Conservation (phyloP, 2,888 invertebrate genomes). For the Octodonta nipae region DNA sequence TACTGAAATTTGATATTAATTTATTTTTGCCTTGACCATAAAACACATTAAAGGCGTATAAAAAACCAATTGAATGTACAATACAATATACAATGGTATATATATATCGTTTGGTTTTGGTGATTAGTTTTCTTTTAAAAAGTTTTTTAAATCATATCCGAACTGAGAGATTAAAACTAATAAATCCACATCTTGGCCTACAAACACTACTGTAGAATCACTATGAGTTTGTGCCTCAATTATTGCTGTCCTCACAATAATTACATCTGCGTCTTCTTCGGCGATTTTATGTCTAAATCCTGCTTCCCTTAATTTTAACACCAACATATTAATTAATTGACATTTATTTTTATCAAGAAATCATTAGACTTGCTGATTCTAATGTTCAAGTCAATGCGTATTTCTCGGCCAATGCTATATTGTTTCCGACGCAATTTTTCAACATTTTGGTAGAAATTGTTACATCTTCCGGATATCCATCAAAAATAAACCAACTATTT, state of each 20-base stretch:
- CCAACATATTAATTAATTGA: neutral
- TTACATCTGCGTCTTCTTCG: neutral
- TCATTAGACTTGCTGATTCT: neutral
- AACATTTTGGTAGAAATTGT: neutral
- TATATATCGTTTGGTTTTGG: no score
- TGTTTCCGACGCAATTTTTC: neutral
- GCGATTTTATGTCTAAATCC: neutral
- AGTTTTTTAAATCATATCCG: no score
- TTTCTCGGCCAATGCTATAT: neutral
- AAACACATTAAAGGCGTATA: no score
- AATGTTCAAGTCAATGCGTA: neutral
- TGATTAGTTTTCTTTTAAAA: no score
- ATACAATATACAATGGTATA: no score
- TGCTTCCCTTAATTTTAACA: neutral
- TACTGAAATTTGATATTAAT: no score
- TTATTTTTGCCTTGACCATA: no score
- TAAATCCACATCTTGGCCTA: neutral
- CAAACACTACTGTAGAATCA: neutral
- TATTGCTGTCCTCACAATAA: neutral
- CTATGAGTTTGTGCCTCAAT: neutral
- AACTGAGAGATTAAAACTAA: no score
- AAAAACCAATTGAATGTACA: no score
- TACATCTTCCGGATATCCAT: neutral
- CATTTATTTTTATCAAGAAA: neutral
- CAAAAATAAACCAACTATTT: neutral